Evolutionary conservation across 2,797 vertebrate genomes (phyloP), one percentile per base, ranked within the genome.

Genomic region (Spea hammondii): DNA sequence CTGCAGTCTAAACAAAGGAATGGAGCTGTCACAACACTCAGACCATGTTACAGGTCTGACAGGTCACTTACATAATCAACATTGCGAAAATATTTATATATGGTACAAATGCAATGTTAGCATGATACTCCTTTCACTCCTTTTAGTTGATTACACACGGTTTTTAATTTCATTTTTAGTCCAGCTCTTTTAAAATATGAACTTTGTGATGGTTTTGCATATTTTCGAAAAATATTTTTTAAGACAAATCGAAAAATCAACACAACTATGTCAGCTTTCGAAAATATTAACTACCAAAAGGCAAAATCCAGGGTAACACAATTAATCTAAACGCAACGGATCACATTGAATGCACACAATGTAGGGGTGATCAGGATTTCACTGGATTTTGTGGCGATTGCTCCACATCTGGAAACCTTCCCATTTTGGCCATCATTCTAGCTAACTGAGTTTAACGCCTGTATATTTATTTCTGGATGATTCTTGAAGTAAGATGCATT

Each of bases 1-100:
- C 55, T 54, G 32, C 72, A 74, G 72, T 68, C 78, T 79, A 79
- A 79, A 79, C 78, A 79, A 74, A 74, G 55, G 72, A 74, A 47
- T 55, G 4, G 5, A 47, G n/a, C 72, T 74, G 78, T 79, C 78
- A 79, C 78, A 79, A 79, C 65, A 79, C 50, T 8, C 32, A 59
- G 59, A 48, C 72, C 17, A 47, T 17, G 48, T 60, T 69, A 74
- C 46, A 62, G 7, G 66, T 74, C 74, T 17, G 32, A 44, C 45
- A 14, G 55, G 64, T 45, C 8, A 62, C 44, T 44, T 54, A 6
- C 57, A 74, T 4, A 66, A 50, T 12, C 46, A 60, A 46, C 8
- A 44, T 5, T 62, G n/a, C 1, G 65, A 46, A 53, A 77, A 73
- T 72, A 73, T 62, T 62, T 69, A 59, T 62, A 32, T 32, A 60